Percentiles rank a stretch among this genome's conserved stretches.
phyloP scores from a whole-genome alignment of 2,888 invertebrate genomes.

The Elysia crispata region DNA sequence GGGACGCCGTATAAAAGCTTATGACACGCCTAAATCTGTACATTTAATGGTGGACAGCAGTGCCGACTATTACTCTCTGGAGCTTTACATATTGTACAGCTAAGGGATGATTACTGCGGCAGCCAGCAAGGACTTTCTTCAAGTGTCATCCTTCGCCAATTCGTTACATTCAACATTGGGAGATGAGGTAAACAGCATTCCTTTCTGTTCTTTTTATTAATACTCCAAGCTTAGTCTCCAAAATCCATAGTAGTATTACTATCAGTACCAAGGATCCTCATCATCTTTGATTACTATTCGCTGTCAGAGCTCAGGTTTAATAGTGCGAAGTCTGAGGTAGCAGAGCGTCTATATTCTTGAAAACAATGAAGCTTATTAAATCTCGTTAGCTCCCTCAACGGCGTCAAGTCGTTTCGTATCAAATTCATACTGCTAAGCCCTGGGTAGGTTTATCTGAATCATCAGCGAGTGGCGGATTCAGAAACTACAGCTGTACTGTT shows the following conservation, averaged over 20 bases:
- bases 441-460: too few species aligned
- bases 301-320: too few species aligned
- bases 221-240: background rate
- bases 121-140: slow-evolving; percentile 41
- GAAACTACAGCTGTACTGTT: too few species aligned
- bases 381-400: too few species aligned
- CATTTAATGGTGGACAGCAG: slow-evolving; percentile 53
- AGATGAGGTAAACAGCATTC: slow-evolving; percentile 44
- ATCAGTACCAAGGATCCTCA: too few species aligned
- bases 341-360: background rate
- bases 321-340: background rate
- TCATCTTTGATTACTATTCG: too few species aligned
- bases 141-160: slow-evolving; percentile 35
- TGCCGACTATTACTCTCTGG: slow-evolving; percentile 28
- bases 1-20: slow-evolving; percentile 53
- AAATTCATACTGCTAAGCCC: too few species aligned
- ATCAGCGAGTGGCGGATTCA: too few species aligned
- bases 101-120: slow-evolving; percentile 47
- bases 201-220: background rate
- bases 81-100: background rate
- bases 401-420: too few species aligned
- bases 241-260: background rate
- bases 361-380: too few species aligned
- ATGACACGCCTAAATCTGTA: slow-evolving; percentile 42
- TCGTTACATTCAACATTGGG: slow-evolving; percentile 17